Evolutionary conservation across 2,113 vertebrate species (phyloP), one percentile per base, ranked within the genome.

Genomic region (Carassius carassius): DNA sequence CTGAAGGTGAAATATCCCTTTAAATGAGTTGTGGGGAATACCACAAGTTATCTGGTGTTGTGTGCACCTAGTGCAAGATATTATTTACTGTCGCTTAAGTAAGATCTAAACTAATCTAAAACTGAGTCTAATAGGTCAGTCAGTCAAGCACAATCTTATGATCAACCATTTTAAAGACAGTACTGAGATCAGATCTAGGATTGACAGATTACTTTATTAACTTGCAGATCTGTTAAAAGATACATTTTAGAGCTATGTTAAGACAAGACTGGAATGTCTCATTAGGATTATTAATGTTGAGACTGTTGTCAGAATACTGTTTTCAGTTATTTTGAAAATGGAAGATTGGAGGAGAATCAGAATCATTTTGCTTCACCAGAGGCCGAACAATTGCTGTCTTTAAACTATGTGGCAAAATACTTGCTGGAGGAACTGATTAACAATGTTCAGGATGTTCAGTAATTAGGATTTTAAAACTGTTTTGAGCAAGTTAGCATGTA

Each of bases 211-310:
- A 75, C 17, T 12, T 25, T 29, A 29, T 47, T 23, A 69, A 75
- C 67, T 51, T 16, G 23, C n/a, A 51, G 73, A 75, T 75, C n/a
- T 49, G 44, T 49, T 75, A 29, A 51, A 51, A 49, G 29, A 25
- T 13, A 13, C 14, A 49, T 75, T 74, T 25, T 49, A 75, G n/a
- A 12, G 23, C 44, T 29, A 51, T 51, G 14, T 13, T 75, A 29
- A 51, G 47, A 1, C n/a, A 3, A 51, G 7, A 29, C n/a, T 75
- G 6, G 13, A 75, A 29, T 25, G 5, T 75, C 41, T 75, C 73
- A 75, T 75, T 49, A 75, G 73, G 23, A 75, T 75, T 49, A 49
- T 75, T 49, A 75, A 75, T 75, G 12, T 73, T 73, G 65, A 67
- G 29, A 67, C 5, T 8, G 16, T 67, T 25, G n/a, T 49, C 49